phyloP scores from a whole-genome alignment of 2,888 invertebrate species.

The Acanthosepion esculentum region DNA sequence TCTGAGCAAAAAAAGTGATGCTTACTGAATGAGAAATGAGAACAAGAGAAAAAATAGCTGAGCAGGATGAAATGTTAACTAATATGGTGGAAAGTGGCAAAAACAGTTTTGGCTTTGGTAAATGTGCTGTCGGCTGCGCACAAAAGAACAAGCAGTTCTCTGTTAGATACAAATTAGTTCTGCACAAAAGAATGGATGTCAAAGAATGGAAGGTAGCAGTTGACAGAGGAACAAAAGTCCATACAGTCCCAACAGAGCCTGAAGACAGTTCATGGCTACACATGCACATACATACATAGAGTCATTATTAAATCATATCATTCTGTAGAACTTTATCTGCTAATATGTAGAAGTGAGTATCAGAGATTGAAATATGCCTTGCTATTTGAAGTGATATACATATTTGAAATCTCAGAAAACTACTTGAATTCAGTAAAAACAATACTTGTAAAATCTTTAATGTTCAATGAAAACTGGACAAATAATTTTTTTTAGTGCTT shows the following conservation, averaged over 20 bases:
- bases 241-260: neutral
- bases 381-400: neutral
- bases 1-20: neutral
- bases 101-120: constrained; percentile 9
- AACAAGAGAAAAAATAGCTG: neutral
- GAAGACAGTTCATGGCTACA: neutral
- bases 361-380: neutral
- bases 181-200: neutral
- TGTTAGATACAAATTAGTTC: neutral
- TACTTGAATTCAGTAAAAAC: no score
- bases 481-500: no score
- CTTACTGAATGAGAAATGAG: neutral
- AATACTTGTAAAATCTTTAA: no score
- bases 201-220: neutral
- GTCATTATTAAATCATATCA: neutral
- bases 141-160: neutral
- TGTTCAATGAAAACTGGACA: no score
- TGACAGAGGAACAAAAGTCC: neutral
- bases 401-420: neutral
- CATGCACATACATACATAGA: neutral
- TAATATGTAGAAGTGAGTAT: neutral
- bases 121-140: neutral
- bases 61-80: neutral
- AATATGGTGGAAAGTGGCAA: neutral
- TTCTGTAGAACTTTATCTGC: neutral